Evolutionary conservation across 2,113 vertebrate genomes (phyloP).

Genomic region (Eonycteris spelaea): DNA sequence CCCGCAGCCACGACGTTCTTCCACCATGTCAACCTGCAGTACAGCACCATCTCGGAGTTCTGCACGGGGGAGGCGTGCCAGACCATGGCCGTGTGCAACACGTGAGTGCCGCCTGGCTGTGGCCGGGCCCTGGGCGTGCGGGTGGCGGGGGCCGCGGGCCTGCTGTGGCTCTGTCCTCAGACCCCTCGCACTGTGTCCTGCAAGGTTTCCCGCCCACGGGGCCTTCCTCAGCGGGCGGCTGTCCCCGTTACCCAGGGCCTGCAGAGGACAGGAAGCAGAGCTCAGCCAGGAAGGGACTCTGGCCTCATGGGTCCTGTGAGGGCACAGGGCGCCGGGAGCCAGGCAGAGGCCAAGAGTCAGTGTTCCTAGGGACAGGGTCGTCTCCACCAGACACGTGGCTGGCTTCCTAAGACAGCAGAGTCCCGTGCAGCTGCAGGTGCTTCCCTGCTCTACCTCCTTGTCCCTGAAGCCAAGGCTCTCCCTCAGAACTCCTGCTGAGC

Average conservation of each 20-base stretch:
- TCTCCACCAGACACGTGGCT: fast-evolving
- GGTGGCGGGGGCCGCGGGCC: background rate
- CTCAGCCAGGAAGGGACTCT: background rate
- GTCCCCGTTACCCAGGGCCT: background rate
- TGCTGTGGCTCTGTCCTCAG: background rate
- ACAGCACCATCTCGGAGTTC: conserved; percentile 99
- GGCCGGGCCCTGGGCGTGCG: fast-evolving
- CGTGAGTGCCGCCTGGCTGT: conserved; percentile 84
- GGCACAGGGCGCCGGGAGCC: background rate
- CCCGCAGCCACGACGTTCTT: conserved; percentile 97
- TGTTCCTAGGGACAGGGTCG: background rate
- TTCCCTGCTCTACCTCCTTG: fast-evolving
- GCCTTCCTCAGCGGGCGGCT: no score
- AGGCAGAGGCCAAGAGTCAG: fast-evolving
- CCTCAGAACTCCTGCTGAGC: no score
- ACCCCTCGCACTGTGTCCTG: background rate
- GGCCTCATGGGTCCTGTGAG: background rate
- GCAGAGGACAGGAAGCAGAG: background rate
- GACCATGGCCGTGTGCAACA: conserved; percentile 97
- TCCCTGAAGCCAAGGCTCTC: fast-evolving
- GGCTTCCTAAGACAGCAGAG: background rate
- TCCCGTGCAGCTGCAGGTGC: fast-evolving
- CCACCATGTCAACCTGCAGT: conserved; percentile 99
- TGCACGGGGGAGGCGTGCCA: conserved; percentile 98
- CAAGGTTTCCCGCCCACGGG: background rate